Base-by-base conservation (phyloP, 2,888 invertebrate species). In the Beris morrisii region DNA sequence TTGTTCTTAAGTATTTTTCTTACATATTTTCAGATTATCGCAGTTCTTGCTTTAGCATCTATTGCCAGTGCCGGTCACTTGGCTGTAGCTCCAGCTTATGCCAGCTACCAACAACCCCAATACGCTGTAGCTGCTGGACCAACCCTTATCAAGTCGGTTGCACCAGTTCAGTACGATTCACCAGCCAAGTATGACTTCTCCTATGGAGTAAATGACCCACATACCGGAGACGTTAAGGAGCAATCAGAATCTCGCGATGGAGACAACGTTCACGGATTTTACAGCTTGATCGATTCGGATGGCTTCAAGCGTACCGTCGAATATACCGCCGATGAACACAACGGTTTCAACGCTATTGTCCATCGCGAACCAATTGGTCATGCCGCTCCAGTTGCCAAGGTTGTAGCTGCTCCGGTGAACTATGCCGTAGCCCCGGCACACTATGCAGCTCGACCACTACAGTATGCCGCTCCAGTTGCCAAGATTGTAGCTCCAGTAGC, bases 341-440 rank as follows among this genome's bases (percentile, higher is more conserved):
- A 83, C 68, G 84, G 84, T 70, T 84, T 84, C 75, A 84, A 84
- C 74, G 84, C 84, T 54, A 81, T 84, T 46, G 84, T 84, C 13
- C 81, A 80, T 72, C 83, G 82, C 69, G 83, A 83, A 72, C 82
- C 82, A 11, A 69, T 73, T 30, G 72, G 72, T 54, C 71, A 72
- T 4, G 73, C 71, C 32, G 66, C 72, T 32, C 70, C 72, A 13
- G 38, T 66, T 64, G 56, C 69, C 61, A 54, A 72, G 3, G 59
- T 52, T 22, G 58, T 57, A 53, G 64, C 67, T 11, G 63, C 69
- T 38, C 73, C 71, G 12, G 69, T 69, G 5, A 59, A 71, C 4
- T 64, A 38, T 43, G 48, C 50, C 6, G 48, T 48, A 6, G 59
- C 61, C 15, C 13, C 44, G 5, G 38, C 38, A 5, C 38, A 38